These are phyloP conservation scores for Megaustenia siamemsis DNA, from an alignment of 2,888 invertebrate species.

Conservation along the genomic window DNA sequence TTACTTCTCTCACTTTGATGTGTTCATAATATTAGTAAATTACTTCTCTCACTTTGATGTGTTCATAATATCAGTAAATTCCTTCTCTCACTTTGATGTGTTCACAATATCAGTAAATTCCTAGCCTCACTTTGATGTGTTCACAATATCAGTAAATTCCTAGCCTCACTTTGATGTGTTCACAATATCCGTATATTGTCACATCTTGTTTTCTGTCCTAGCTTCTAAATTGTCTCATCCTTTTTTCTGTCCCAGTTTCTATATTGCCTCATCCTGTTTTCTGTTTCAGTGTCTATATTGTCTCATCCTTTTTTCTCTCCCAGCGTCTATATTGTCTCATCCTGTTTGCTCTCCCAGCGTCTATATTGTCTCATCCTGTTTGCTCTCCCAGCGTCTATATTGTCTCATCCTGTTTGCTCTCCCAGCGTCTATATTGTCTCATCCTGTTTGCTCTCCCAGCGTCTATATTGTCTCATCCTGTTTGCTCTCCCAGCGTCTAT, in stretches of 20 bases:
- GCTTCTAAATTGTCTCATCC: neutral
- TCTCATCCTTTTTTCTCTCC: no score
- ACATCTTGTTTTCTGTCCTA: neutral
- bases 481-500: no score
- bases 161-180: neutral
- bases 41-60: neutral
- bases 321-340: no score
- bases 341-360: no score
- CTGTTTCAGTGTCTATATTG: no score
- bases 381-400: no score
- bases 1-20: neutral
- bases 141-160: neutral
- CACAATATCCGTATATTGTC: neutral
- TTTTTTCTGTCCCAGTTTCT: neutral
- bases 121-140: neutral
- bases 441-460: no score
- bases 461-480: no score
- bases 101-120: neutral
- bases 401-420: no score
- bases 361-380: no score
- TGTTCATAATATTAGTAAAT: neutral
- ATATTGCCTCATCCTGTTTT: neutral
- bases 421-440: no score
- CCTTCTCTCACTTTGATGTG: neutral
- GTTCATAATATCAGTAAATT: neutral